Conservation (phyloP, 2,888 invertebrate species). For the Ligdia adustata region DNA sequence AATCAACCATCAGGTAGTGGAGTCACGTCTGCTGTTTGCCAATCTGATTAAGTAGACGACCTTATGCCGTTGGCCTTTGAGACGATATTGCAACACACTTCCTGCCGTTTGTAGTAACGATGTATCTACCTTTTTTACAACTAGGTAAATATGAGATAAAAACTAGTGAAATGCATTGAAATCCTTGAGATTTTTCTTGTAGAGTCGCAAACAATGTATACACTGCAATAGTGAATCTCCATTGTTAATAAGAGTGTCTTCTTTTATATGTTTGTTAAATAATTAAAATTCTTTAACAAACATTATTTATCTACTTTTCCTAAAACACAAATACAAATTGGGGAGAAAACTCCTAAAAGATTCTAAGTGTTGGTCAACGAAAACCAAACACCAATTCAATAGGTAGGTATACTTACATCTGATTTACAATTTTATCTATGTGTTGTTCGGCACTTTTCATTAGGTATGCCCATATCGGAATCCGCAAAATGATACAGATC, state of each 20-base stretch:
- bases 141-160: slow-evolving; percentile 4
- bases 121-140: slow-evolving; percentile 4
- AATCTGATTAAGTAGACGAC: slow-evolving; percentile 2
- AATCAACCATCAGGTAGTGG: slow-evolving; percentile 11
- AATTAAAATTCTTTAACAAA: too few relatives aligned
- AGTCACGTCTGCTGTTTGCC: slow-evolving; percentile 11
- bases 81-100: slow-evolving; percentile 9
- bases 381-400: too few relatives aligned
- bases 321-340: too few relatives aligned
- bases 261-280: too few relatives aligned
- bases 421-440: slow-evolving; percentile 2
- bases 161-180: background rate
- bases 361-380: too few relatives aligned
- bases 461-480: slow-evolving; percentile 6
- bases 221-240: too few relatives aligned
- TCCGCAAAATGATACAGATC: slow-evolving; percentile 15
- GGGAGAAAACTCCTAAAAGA: too few relatives aligned
- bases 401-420: background rate
- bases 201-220: too few relatives aligned
- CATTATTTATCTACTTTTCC: too few relatives aligned
- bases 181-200: slow-evolving; percentile 6
- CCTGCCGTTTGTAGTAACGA: background rate
- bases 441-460: slow-evolving; percentile 2
- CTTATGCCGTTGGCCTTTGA: slow-evolving; percentile 4
- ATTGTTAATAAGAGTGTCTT: too few relatives aligned